Evolutionary conservation across 2,113 vertebrate species (phyloP), one percentile per base, ranked within the genome.

Genomic region (Erinaceus europaeus): DNA sequence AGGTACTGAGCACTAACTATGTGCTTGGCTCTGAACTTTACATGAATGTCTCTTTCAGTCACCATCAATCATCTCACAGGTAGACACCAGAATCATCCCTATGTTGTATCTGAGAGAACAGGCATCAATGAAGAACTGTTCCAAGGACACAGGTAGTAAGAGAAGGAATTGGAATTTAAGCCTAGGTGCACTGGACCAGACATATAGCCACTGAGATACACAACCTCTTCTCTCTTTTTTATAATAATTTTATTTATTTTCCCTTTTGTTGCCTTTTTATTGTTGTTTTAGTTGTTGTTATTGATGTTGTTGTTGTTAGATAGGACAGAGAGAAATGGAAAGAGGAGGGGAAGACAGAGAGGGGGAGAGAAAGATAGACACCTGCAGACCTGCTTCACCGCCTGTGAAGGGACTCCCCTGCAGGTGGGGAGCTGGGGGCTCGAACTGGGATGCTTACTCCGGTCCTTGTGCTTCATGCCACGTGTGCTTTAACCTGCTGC

Each of bases 61-160:
- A 7, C 25, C 48, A 74, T 59, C n/a, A n/a, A n/a, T n/a, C n/a
- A 64, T 77, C 57, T 77, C 55, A 44, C 0, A 57, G 20, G n/a
- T 48, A 73, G 57, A 65, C 57, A 65, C 9, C 23, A 42, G 17
- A 44, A 20, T 68, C 61, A 32, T 53, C 48, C 32, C 46, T 46
- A 68, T 40, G 55, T 90, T 90, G 40, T 57, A 79, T 65, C 52
- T 34, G 40, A 74, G 80, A 48, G 64, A 88, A 74, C 67, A 86
- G 48, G n/a, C 55, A 76, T 46, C 77, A 29, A 34, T 40, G 29
- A 82, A 71, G 40, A 57, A 52, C 38, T 38, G 10, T 59, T 67
- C 29, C n/a, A 32, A 32, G 46, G 23, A 36, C 11, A 44, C 57
- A 57, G 10, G 8, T 15, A 36, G 29, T 9, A 73, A 73, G 29